Percentiles rank a stretch among this genome's conserved stretches.
phyloP scores from a whole-genome alignment of 2,797 vertebrate genomes.

The Pangasius larnaudii region DNA sequence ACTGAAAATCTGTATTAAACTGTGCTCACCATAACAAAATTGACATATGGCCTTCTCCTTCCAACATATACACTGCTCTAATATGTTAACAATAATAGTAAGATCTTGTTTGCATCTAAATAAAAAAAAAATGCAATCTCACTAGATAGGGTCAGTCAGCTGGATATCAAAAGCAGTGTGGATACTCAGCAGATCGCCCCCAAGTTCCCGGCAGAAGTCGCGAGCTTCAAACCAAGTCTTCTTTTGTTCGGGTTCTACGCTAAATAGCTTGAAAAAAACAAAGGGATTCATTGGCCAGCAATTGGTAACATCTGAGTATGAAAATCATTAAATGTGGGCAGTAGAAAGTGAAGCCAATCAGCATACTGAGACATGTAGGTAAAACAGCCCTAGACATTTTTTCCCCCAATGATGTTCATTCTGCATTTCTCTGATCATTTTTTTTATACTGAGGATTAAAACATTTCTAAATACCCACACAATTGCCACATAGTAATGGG shows the following conservation, averaged over 20 bases:
- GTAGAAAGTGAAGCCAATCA: neutral
- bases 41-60: neutral
- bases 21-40: neutral
- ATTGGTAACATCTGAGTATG: neutral
- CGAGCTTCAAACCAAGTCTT: conserved; percentile 89
- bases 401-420: neutral
- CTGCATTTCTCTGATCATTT: neutral
- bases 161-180: conserved; percentile 70
- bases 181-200: conserved; percentile 88
- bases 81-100: neutral
- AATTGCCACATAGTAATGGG: neutral
- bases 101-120: too few relatives aligned
- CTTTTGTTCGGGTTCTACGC: conserved; percentile 59
- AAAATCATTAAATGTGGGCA: neutral
- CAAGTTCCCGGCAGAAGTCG: conserved; percentile 83
- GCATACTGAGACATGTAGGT: neutral
- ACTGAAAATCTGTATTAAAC: neutral
- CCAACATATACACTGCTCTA: neutral
- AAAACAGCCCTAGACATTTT: neutral
- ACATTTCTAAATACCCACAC: neutral
- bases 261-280: conserved; percentile 64
- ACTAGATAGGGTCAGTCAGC: neutral
- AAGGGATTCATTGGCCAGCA: neutral
- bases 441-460: neutral
- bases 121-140: neutral